Evolutionary conservation across 2,888 invertebrate genomes (phyloP).

Genomic region (Tipula lateralis): DNA sequence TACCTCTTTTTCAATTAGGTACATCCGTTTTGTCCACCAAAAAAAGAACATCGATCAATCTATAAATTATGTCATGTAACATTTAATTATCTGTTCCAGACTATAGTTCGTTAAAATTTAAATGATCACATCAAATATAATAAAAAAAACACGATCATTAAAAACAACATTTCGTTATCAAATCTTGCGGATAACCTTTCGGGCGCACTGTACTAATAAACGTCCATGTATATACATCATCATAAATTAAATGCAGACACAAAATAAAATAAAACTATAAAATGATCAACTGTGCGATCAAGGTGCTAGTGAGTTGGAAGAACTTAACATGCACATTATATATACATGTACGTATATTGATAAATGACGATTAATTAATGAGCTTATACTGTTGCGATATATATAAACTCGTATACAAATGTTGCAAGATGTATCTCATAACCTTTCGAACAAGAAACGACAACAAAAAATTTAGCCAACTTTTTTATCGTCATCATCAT

Average conservation of each 20-base stretch:
- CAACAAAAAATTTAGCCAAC: not conserved
- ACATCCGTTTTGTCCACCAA: not conserved
- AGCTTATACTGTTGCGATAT: not conserved
- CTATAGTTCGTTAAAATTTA: not conserved
- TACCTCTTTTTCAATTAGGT: too few species aligned
- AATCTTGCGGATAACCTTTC: not conserved
- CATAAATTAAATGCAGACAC: not conserved
- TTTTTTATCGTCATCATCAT: not conserved
- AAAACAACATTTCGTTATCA: not conserved
- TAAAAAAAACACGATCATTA: not conserved
- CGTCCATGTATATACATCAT: not conserved
- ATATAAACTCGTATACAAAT: too few species aligned
- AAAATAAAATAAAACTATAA: not conserved
- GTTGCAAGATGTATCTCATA: not conserved
- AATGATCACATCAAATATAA: not conserved
- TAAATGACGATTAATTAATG: not conserved
- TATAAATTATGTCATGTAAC: not conserved
- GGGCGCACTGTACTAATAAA: not conserved
- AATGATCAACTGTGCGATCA: conserved; percentile 7
- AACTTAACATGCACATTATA: not conserved
- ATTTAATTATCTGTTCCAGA: not conserved
- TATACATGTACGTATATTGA: not conserved
- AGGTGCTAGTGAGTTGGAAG: not conserved
- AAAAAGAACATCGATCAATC: not conserved
- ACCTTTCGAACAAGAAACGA: not conserved